These are phyloP conservation scores for Pogonognathellus flavescens DNA, from an alignment of 1,140 invertebrate genomes.

Conservation along the genomic window DNA sequence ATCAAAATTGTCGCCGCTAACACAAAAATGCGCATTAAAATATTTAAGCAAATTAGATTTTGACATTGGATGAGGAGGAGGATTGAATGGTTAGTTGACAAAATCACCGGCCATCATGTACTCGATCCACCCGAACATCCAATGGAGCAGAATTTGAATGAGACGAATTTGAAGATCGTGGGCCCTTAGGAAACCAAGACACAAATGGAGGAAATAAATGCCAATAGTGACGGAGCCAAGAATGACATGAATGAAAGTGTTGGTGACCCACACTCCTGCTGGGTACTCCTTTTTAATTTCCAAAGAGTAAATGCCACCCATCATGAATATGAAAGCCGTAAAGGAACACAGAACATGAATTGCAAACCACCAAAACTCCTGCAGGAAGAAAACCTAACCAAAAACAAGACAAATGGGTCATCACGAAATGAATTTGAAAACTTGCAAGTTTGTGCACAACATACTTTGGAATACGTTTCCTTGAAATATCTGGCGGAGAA, in stretches of 20 bases:
- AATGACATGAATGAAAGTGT: neutral
- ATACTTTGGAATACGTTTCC: neutral
- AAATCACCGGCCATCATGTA: neutral
- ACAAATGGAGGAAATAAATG: neutral
- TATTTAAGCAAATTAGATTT: neutral
- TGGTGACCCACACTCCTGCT: neutral
- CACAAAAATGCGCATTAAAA: neutral
- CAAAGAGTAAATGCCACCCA: neutral
- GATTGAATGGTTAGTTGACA: too few relatives aligned
- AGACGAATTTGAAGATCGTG: neutral
- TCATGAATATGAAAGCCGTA: neutral
- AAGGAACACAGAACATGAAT: neutral
- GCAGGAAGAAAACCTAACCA: slow-evolving; percentile 22
- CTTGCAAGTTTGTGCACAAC: neutral
- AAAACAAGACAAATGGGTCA: neutral
- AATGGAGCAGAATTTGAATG: neutral
- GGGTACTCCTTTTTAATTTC: neutral
- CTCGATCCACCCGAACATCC: neutral
- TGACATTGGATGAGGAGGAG: too few relatives aligned
- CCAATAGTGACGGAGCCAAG: neutral
- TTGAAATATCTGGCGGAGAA: neutral
- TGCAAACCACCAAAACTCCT: slow-evolving; percentile 16
- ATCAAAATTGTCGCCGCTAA: neutral
- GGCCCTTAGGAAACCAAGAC: neutral
- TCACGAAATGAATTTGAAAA: neutral